Percentiles rank a stretch among this genome's conserved stretches.
Evolutionary conservation across 2,888 invertebrate genomes (phyloP).

Genomic region (Ommatoiulus sabulosus): DNA sequence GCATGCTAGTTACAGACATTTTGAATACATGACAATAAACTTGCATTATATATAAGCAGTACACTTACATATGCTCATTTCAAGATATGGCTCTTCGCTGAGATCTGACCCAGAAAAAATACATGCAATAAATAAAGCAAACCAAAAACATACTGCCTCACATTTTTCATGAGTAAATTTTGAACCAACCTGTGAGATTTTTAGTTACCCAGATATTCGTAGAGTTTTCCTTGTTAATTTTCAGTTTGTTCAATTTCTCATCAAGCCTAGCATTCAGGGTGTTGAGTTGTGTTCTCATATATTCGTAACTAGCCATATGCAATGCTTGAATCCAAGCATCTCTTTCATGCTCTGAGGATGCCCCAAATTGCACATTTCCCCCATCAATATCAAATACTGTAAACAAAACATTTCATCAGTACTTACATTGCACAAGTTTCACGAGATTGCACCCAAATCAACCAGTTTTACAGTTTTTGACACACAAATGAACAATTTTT

Average conservation of each 20-base stretch:
- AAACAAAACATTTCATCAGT: constrained; percentile 23
- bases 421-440: not conserved
- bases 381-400: constrained; percentile 84
- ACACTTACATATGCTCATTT: constrained; percentile 75
- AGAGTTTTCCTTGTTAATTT: not conserved
- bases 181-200: not conserved
- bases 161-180: not conserved
- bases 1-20: too few species aligned
- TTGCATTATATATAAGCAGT: not conserved
- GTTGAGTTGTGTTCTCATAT: constrained; percentile 78
- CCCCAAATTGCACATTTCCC: constrained; percentile 82
- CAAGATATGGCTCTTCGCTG: constrained; percentile 85
- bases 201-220: not conserved
- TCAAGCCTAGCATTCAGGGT: constrained; percentile 67
- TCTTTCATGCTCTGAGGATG: constrained; percentile 83
- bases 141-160: not conserved
- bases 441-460: not conserved
- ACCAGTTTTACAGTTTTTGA: not conserved
- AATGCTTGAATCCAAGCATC: constrained; percentile 88
- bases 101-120: constrained; percentile 73
- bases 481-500: not conserved
- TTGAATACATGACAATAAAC: too few species aligned
- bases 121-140: not conserved
- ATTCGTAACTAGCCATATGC: constrained; percentile 85
- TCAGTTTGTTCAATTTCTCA: constrained; percentile 47